These are phyloP conservation scores for Rhopalosiphum padi DNA, from an alignment of 1,140 invertebrate genomes.

Conservation along the genomic window DNA sequence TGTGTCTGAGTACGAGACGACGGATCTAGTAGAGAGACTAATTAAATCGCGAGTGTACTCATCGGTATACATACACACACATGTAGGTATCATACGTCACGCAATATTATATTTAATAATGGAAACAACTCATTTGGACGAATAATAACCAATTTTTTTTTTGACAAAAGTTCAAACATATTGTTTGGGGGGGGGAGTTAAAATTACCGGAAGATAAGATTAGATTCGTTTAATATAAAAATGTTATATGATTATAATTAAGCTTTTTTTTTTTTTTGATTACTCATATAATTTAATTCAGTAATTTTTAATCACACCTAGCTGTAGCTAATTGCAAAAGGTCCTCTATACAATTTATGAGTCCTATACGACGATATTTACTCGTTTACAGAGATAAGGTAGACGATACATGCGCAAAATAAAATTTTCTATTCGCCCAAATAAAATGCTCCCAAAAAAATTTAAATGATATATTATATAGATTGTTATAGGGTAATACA, in stretches of 20 bases:
- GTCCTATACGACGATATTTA: no score
- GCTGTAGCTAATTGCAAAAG: no score
- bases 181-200: not conserved
- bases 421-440: no score
- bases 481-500: not conserved
- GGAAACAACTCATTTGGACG: not conserved
- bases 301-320: no score
- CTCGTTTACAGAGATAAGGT: no score
- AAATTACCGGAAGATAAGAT: not conserved
- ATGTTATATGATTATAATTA: no score
- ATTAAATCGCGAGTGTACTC: not conserved
- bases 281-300: no score
- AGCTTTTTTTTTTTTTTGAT: no score
- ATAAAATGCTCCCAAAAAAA: no score
- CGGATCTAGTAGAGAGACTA: not conserved
- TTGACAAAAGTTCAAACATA: not conserved
- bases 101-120: not conserved
- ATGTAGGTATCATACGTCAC: not conserved
- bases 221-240: no score
- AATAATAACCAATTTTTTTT: not conserved
- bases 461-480: not conserved
- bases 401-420: no score
- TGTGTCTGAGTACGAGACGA: not conserved
- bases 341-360: no score
- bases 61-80: not conserved